Percentiles rank a stretch among this genome's conserved stretches.
Evolutionary conservation across 2,797 vertebrate genomes (phyloP).

Genomic region (Percopsis omiscomaycus): DNA sequence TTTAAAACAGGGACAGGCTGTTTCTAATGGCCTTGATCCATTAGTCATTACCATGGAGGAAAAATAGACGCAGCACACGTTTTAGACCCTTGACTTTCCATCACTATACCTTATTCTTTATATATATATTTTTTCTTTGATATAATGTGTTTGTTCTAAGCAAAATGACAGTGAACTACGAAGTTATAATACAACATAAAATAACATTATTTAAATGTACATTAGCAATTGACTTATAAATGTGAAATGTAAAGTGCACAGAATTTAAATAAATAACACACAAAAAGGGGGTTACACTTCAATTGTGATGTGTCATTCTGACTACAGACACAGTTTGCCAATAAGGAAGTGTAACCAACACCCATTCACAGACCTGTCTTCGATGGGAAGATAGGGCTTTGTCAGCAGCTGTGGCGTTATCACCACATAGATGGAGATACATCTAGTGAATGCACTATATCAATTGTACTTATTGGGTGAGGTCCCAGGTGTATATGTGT

Average conservation of each 20-base stretch:
- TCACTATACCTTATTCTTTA: no score
- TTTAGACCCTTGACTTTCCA: background rate
- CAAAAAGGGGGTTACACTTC: background rate
- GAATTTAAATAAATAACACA: background rate
- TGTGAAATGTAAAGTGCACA: background rate
- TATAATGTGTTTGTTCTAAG: no score
- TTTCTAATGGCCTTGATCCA: slow-evolving; percentile 35
- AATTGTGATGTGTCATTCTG: background rate
- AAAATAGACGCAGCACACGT: slow-evolving; percentile 22
- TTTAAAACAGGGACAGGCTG: slow-evolving; percentile 19
- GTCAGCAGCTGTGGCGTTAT: slow-evolving; percentile 49
- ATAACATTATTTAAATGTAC: no score
- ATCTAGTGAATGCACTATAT: slow-evolving; percentile 14
- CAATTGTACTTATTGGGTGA: background rate
- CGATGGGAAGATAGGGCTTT: slow-evolving; percentile 26
- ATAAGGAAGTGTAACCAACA: slow-evolving; percentile 18
- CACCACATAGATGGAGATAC: slow-evolving; percentile 51
- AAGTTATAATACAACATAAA: no score
- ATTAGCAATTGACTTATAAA: background rate
- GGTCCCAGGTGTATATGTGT: slow-evolving; percentile 6
- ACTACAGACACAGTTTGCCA: background rate
- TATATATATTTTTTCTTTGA: no score
- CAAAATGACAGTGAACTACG: no score
- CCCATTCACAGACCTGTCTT: slow-evolving; percentile 5
- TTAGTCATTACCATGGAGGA: slow-evolving; percentile 39